phyloP scores from a whole-genome alignment of 1,140 invertebrate genomes.

The Spodoptera litura region DNA sequence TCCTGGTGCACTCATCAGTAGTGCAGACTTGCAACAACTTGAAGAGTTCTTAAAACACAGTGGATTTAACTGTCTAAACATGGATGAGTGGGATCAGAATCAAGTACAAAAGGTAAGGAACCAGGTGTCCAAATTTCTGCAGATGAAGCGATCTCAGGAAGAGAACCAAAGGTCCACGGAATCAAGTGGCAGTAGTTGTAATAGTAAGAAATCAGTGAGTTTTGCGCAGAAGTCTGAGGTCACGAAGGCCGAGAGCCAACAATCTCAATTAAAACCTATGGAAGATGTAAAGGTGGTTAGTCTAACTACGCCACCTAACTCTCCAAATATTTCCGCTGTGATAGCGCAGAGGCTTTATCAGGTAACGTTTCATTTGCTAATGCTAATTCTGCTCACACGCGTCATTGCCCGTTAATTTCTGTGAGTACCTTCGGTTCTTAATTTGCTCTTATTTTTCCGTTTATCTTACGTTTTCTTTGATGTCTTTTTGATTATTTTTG shows the following conservation, averaged over 20 bases:
- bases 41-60: slow-evolving; percentile 92
- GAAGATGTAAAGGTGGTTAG: slow-evolving; percentile 80
- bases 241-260: slow-evolving; percentile 66
- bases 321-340: slow-evolving; percentile 89
- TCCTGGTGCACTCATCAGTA: slow-evolving; percentile 86
- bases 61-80: slow-evolving; percentile 89
- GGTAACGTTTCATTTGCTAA: slow-evolving; percentile 74
- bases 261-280: slow-evolving; percentile 70
- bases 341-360: slow-evolving; percentile 85
- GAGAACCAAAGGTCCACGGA: slow-evolving; percentile 89
- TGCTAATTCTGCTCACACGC: slow-evolving; percentile 62
- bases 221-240: slow-evolving; percentile 82
- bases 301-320: slow-evolving; percentile 89
- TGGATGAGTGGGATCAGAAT: slow-evolving; percentile 89
- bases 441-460: slow-evolving; percentile 58
- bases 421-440: slow-evolving; percentile 80
- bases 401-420: slow-evolving; percentile 75
- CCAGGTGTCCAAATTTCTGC: slow-evolving; percentile 89
- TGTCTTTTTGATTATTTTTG: background rate
- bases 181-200: slow-evolving; percentile 89
- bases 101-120: slow-evolving; percentile 89
- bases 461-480: slow-evolving; percentile 49
- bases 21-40: slow-evolving; percentile 89
- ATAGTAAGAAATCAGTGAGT: slow-evolving; percentile 87
- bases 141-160: slow-evolving; percentile 89